Percentiles rank a stretch among this genome's conserved stretches.
Conservation (phyloP, 2,113 vertebrate genomes). For the Stomatorhinus ivindoensis region DNA sequence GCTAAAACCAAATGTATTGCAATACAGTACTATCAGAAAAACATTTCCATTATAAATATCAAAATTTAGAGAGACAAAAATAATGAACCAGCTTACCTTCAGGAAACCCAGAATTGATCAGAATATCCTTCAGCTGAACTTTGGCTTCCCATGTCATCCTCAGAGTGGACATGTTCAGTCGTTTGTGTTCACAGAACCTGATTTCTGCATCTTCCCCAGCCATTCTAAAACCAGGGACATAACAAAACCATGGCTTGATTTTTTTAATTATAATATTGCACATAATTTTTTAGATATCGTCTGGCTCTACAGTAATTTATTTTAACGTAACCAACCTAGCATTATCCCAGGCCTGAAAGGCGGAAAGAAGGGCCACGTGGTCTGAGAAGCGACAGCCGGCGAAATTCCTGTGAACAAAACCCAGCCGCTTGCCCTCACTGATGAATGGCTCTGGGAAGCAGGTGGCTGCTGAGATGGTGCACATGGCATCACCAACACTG, state of each 20-base stretch:
- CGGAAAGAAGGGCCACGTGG: slow-evolving; percentile 83
- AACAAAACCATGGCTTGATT: background rate
- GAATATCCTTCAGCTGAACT: slow-evolving; percentile 92
- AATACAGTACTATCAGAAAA: background rate
- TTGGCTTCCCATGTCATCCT: slow-evolving; percentile 99
- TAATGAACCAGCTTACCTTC: slow-evolving; percentile 64
- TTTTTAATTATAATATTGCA: background rate
- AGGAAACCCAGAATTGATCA: slow-evolving; percentile 82
- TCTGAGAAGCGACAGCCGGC: slow-evolving; percentile 84
- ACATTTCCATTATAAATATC: background rate
- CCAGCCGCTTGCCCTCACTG: slow-evolving; percentile 83
- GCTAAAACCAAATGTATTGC: too few species aligned
- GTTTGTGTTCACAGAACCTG: slow-evolving; percentile 88
- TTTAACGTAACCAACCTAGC: slow-evolving; percentile 65
- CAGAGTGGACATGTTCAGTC: slow-evolving; percentile 87
- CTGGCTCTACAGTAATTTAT: background rate
- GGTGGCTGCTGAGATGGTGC: slow-evolving; percentile 85
- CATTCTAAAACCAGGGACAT: slow-evolving; percentile 60
- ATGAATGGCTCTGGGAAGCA: slow-evolving; percentile 93
- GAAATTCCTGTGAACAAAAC: slow-evolving; percentile 88
- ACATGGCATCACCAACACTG: slow-evolving; percentile 88
- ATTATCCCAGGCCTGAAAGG: slow-evolving; percentile 95
- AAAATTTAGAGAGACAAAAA: background rate
- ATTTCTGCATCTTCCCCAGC: slow-evolving; percentile 85
- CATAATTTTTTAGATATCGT: background rate